Evolutionary conservation across 2,888 invertebrate genomes (phyloP).

Genomic region (Stratiomys singularior): DNA sequence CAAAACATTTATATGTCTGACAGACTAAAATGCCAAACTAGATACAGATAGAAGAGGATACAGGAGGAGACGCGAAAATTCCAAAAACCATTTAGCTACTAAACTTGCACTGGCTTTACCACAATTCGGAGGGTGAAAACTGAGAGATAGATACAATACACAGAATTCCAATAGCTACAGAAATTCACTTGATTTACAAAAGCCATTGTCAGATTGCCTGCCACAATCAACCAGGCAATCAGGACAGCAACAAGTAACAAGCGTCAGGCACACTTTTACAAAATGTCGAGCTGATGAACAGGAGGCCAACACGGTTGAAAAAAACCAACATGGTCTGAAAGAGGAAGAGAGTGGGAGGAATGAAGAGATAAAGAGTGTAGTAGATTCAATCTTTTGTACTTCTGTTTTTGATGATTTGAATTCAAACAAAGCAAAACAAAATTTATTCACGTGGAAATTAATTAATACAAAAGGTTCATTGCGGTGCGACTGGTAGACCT

Average conservation of each 20-base stretch:
- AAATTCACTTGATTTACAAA: neutral
- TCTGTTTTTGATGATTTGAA: slow-evolving; percentile 52
- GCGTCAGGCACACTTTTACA: slow-evolving; percentile 20
- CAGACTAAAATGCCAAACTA: slow-evolving; percentile 3
- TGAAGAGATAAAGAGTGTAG: neutral
- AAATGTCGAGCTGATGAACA: neutral
- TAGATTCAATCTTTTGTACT: slow-evolving; percentile 38
- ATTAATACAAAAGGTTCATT: slow-evolving; percentile 51
- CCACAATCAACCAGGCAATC: neutral
- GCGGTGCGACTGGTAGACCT: neutral
- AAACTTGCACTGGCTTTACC: neutral
- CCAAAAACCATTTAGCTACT: neutral
- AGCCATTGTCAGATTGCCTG: slow-evolving; percentile 10
- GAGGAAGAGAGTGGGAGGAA: neutral
- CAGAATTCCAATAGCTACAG: neutral
- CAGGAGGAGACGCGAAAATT: neutral
- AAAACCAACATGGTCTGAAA: too few relatives aligned
- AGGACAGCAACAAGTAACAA: slow-evolving; percentile 9
- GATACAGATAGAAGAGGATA: neutral
- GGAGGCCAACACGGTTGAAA: neutral
- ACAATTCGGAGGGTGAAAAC: neutral
- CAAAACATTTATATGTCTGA: slow-evolving; percentile 41
- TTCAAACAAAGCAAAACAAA: slow-evolving; percentile 52
- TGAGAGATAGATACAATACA: neutral
- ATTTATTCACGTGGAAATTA: slow-evolving; percentile 52